phyloP scores from a whole-genome alignment of 2,888 invertebrate genomes.

The Dryomyza anilis region DNA sequence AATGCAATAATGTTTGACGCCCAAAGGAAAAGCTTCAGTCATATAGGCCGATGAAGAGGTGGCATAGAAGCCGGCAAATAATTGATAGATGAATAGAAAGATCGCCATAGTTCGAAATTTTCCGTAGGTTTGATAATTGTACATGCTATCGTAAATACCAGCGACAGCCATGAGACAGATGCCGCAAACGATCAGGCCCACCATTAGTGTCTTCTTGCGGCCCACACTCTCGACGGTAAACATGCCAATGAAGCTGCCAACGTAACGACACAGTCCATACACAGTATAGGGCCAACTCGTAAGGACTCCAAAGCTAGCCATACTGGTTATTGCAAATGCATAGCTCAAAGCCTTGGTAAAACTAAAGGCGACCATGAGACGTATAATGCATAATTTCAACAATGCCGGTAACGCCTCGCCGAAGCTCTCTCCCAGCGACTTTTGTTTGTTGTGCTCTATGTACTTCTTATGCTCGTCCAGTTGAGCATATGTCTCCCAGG shows the following conservation, averaged over 20 bases:
- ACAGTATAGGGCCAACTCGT: slow-evolving; percentile 33
- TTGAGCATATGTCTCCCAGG: slow-evolving; percentile 43
- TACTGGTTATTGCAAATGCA: slow-evolving; percentile 3
- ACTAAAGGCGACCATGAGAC: slow-evolving; percentile 45
- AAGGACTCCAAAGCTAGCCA: not conserved
- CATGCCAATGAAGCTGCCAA: slow-evolving; percentile 32
- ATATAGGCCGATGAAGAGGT: slow-evolving; percentile 50
- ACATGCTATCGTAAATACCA: slow-evolving; percentile 16
- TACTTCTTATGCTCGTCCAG: slow-evolving; percentile 51
- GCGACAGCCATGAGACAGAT: slow-evolving; percentile 41
- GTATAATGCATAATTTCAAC: slow-evolving; percentile 40
- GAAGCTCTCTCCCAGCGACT: slow-evolving; percentile 32
- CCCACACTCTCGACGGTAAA: slow-evolving; percentile 42
- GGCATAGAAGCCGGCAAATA: slow-evolving; percentile 44
- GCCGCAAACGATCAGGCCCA: slow-evolving; percentile 41
- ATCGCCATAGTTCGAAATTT: no score
- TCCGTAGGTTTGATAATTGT: no score
- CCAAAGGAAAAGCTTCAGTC: slow-evolving; percentile 52
- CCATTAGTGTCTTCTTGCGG: slow-evolving; percentile 41
- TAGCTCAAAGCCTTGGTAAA: slow-evolving; percentile 34
- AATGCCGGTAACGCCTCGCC: slow-evolving; percentile 40
- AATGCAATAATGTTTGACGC: slow-evolving; percentile 45
- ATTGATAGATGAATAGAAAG: slow-evolving; percentile 43
- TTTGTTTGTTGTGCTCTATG: slow-evolving; percentile 43
- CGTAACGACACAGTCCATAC: slow-evolving; percentile 38